A percentile compares a stretch with the other conserved stretches of the same genome.
These are phyloP conservation scores for Nephrotoma guestfalica DNA, from an alignment of 2,888 invertebrate genomes.

Conservation along the genomic window DNA sequence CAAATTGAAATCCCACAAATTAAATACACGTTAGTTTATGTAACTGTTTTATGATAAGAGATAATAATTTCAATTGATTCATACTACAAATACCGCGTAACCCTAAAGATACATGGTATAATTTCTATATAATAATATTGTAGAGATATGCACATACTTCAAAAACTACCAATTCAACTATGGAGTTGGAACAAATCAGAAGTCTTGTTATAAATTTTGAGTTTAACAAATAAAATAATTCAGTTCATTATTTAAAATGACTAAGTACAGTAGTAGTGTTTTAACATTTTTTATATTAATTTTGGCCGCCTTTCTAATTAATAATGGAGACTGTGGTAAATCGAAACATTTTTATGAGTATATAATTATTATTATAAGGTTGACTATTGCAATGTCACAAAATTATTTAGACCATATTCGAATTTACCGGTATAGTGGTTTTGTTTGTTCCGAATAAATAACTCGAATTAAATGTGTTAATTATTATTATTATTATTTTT, in stretches of 20 bases:
- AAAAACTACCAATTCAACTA: too few species aligned
- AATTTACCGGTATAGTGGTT: too few species aligned
- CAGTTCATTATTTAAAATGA: background rate
- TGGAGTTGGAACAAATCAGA: background rate
- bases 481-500: background rate
- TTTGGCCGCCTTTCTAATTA: background rate
- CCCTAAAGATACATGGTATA: too few species aligned
- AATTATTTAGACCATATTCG: background rate
- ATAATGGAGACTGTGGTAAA: background rate
- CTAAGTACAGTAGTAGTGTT: background rate
- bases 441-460: too few species aligned
- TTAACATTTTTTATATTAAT: background rate
- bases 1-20: too few species aligned
- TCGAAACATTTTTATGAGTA: background rate
- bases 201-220: background rate
- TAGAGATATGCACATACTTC: too few species aligned
- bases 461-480: background rate
- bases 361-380: background rate
- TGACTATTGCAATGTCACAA: background rate
- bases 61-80: too few species aligned
- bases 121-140: too few species aligned
- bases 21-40: too few species aligned
- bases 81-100: too few species aligned
- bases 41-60: too few species aligned
- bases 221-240: background rate